Evolutionary conservation across 2,113 vertebrate species (phyloP).

Genomic region (Otis tarda): DNA sequence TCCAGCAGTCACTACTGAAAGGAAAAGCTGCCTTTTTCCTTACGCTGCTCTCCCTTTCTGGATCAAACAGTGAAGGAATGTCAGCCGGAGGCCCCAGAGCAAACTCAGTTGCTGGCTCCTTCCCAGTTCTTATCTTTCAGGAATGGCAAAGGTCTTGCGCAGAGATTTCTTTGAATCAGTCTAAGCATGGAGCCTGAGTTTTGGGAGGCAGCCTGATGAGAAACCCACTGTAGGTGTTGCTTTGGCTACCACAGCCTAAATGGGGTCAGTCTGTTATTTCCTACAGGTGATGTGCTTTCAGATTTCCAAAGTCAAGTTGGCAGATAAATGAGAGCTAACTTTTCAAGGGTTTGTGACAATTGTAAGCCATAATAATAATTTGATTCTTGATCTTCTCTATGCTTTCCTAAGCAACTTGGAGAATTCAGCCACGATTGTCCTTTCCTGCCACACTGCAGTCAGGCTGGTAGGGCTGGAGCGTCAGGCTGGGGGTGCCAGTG

Average conservation of each 20-base stretch:
- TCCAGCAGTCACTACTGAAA: not conserved
- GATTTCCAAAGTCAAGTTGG: not conserved
- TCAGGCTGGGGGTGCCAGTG: not conserved
- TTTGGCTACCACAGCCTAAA: not conserved
- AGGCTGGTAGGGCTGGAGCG: not conserved
- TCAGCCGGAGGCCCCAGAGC: not conserved
- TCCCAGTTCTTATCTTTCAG: not conserved
- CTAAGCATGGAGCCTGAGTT: not conserved
- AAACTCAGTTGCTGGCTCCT: not conserved
- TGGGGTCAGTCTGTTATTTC: not conserved
- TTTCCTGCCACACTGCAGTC: not conserved
- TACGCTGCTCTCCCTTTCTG: not conserved
- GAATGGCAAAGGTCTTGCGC: not conserved
- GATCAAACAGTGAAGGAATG: not conserved
- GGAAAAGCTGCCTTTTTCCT: not conserved
- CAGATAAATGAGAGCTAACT: not conserved
- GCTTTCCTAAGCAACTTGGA: not conserved
- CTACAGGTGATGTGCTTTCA: not conserved
- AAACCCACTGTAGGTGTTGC: not conserved
- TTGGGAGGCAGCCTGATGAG: not conserved
- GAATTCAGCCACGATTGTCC: not conserved
- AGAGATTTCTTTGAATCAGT: not conserved
- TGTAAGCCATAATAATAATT: not conserved
- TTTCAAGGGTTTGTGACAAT: not conserved
- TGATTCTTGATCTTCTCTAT: not conserved